Conservation (phyloP, 1,140 invertebrate genomes). For the Mizuhopecten yessoensis region DNA sequence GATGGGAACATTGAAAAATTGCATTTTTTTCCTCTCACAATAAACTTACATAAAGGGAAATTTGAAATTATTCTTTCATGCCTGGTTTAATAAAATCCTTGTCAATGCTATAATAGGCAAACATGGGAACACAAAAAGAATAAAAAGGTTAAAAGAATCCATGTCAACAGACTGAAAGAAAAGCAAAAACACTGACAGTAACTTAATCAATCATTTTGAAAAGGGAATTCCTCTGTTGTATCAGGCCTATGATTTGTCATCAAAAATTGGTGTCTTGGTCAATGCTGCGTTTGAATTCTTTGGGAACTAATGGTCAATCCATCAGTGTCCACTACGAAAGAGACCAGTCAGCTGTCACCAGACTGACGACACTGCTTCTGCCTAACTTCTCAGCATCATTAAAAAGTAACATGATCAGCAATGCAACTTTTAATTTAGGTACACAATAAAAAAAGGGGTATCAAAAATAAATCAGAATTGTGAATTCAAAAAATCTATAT, state of each 20-base stretch:
- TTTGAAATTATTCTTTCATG: not conserved
- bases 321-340: not conserved
- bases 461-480: too few relatives aligned
- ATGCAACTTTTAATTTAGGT: slow-evolving; percentile 19
- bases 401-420: slow-evolving; percentile 32
- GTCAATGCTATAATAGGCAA: too few relatives aligned
- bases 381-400: slow-evolving; percentile 1
- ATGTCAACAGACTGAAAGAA: too few relatives aligned
- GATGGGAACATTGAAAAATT: too few relatives aligned
- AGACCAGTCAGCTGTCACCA: slow-evolving; percentile 5
- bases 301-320: not conserved
- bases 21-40: too few relatives aligned
- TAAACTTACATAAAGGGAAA: not conserved
- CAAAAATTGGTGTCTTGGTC: not conserved
- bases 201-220: slow-evolving; percentile 28
- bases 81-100: too few relatives aligned
- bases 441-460: not conserved
- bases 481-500: not conserved
- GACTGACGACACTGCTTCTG: not conserved
- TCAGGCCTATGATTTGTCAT: too few relatives aligned
- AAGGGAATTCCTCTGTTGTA: not conserved
- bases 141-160: too few relatives aligned
- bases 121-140: too few relatives aligned
- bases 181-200: not conserved
- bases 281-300: not conserved